Conservation (phyloP, 2,888 invertebrate species). For the Tridacna crocea region DNA sequence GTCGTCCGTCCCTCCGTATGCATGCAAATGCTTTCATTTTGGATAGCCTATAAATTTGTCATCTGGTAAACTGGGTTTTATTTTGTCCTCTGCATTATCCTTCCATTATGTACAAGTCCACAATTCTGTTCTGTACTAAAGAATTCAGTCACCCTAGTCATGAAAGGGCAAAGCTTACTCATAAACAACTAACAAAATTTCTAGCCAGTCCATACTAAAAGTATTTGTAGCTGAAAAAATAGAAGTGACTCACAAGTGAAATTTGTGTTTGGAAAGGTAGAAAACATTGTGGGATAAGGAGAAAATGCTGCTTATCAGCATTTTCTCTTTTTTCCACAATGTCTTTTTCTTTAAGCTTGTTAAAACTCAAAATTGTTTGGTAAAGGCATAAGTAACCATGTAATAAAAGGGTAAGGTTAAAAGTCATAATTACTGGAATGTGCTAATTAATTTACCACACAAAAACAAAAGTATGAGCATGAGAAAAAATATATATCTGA, state of each 20-base stretch:
- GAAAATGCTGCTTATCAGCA: not conserved
- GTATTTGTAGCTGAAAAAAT: too few relatives aligned
- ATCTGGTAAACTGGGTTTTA: too few relatives aligned
- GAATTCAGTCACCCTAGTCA: too few relatives aligned
- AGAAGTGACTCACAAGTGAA: too few relatives aligned
- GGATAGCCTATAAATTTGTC: too few relatives aligned
- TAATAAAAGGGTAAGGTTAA: not conserved
- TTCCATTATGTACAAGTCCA: too few relatives aligned
- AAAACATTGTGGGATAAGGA: not conserved
- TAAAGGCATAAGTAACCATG: slow-evolving; percentile 1
- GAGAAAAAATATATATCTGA: not conserved
- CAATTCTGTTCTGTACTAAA: too few relatives aligned
- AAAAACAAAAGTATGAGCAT: slow-evolving; percentile 6
- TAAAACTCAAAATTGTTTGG: not conserved
- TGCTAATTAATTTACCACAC: slow-evolving; percentile 22
- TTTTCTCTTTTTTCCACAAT: not conserved
- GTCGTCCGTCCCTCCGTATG: too few relatives aligned
- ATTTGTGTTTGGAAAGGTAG: too few relatives aligned
- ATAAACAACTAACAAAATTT: not conserved
- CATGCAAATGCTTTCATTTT: too few relatives aligned
- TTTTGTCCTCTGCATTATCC: too few relatives aligned
- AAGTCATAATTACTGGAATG: slow-evolving; percentile 13
- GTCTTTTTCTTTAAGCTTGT: not conserved
- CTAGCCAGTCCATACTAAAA: too few relatives aligned
- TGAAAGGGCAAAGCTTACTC: not conserved